Percentiles rank a stretch among this genome's conserved stretches.
phyloP scores from a whole-genome alignment of 2,113 vertebrate species.

The Ptyas mucosa region DNA sequence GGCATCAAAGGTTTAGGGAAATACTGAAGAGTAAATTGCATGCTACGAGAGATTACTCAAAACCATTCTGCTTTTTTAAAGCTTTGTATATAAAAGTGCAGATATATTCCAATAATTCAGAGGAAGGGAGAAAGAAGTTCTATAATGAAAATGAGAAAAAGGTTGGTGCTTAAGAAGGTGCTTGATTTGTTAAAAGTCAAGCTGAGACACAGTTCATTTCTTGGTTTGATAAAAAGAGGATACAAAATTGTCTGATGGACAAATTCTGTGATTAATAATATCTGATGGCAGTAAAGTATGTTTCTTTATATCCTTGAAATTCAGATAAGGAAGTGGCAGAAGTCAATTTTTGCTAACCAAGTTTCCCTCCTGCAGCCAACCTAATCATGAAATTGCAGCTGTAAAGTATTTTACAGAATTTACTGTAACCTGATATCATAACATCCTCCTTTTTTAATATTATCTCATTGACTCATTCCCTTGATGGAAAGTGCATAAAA shows the following conservation, averaged over 20 bases:
- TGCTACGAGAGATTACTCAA: constrained; percentile 12
- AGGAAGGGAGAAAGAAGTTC: background rate
- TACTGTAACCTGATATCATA: background rate
- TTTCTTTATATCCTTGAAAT: background rate
- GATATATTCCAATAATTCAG: background rate
- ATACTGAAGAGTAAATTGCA: constrained; percentile 4
- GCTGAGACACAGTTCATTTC: background rate
- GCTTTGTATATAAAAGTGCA: background rate
- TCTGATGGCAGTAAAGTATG: background rate
- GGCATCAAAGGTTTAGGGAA: constrained; percentile 9
- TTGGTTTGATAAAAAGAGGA: background rate
- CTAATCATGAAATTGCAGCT: background rate
- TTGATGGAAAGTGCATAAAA: background rate
- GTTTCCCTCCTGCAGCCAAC: background rate
- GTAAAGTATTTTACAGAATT: background rate
- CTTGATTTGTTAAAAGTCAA: constrained; percentile 1
- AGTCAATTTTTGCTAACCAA: background rate
- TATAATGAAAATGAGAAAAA: background rate
- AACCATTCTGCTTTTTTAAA: background rate
- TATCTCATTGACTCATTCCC: background rate
- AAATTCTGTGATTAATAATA: background rate
- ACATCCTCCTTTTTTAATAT: background rate
- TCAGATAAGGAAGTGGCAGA: background rate
- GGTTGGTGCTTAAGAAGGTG: background rate
- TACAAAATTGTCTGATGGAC: background rate